These are phyloP conservation scores for Saguinus midas DNA, from an alignment of 2,113 vertebrate species.

Conservation along the genomic window DNA sequence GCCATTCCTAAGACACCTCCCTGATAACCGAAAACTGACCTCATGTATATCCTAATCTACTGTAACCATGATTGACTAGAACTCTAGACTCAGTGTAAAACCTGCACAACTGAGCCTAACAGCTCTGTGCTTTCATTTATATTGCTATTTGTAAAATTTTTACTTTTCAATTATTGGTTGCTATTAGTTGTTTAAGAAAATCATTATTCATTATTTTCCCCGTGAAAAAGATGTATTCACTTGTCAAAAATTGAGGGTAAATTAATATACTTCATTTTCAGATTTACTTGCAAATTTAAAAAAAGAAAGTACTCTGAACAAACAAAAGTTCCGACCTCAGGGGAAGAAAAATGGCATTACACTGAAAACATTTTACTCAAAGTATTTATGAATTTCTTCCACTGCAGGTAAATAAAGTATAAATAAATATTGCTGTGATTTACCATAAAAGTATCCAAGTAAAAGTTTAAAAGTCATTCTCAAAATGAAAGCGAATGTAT, in stretches of 20 bases:
- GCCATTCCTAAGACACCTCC: not conserved
- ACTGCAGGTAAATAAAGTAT: not conserved
- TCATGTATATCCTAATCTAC: not conserved
- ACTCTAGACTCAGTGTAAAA: not conserved
- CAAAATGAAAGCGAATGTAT: not conserved
- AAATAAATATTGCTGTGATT: not conserved
- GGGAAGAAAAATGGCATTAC: not conserved
- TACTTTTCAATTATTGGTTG: not conserved
- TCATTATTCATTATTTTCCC: not conserved
- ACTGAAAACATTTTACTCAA: not conserved
- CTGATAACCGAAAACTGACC: not conserved
- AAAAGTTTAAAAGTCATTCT: conserved; percentile 30
- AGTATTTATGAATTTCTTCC: conserved; percentile 4
- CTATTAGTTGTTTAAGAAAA: not conserved
- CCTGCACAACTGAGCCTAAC: not conserved
- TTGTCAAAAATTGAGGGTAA: not conserved
- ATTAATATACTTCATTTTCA: not conserved
- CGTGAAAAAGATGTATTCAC: not conserved
- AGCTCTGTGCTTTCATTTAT: not conserved
- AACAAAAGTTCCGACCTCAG: not conserved
- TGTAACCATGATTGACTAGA: not conserved
- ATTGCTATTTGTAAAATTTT: not conserved
- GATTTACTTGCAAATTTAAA: not conserved
- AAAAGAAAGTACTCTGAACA: not conserved
- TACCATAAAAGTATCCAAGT: not conserved